Base-by-base conservation (phyloP, 2,888 invertebrate species). In the Oxytorus armatus region DNA sequence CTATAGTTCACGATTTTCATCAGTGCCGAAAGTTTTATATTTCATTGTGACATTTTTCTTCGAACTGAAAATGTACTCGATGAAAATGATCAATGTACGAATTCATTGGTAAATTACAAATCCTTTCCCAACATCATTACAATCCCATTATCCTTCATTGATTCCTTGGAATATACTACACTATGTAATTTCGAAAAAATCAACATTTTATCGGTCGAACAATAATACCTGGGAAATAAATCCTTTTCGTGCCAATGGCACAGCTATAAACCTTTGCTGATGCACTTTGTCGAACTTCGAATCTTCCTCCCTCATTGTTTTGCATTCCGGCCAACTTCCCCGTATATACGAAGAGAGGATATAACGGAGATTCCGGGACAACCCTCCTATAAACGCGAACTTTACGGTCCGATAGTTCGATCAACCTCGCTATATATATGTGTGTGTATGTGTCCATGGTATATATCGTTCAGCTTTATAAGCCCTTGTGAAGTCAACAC, bases 381-480 rank as follows among this genome's bases (percentile, higher is more conserved):
- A 23, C 18, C n/a, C 61, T 63, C 29, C 14, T 36, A 68, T 33
- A 49, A 49, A 49, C 66, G 25, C 47, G 14, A 74, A 79, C 63
- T 74, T 79, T 68, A 53, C 49, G 44, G 23, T 11, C 39, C 57
- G 44, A 79, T 79, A 74, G 66, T 79, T 79, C 59, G 70, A 72
- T 79, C 66, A 59, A 51, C 42, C 57, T 76, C n/a, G 18, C 11
- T 51, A 29, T 29, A 51, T 11, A 51, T 63, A 73, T 42, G 16
- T 14, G 5, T 44, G 25, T 61, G 10, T 39, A 47, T 47, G 1
- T 23, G 18, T 11, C 2, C 16, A 29, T 18, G 0, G 7, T 36
- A 14, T 33, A 18, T 55, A 57, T 63, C 21, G 44, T 44, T 21
- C 36, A 21, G 25, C 33, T 11, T 33, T 42, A 29, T 69, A 69